A percentile compares a stretch with the other conserved stretches of the same genome.
Evolutionary conservation across 2,113 vertebrate genomes (phyloP).

Genomic region (Dissostichus mawsoni): DNA sequence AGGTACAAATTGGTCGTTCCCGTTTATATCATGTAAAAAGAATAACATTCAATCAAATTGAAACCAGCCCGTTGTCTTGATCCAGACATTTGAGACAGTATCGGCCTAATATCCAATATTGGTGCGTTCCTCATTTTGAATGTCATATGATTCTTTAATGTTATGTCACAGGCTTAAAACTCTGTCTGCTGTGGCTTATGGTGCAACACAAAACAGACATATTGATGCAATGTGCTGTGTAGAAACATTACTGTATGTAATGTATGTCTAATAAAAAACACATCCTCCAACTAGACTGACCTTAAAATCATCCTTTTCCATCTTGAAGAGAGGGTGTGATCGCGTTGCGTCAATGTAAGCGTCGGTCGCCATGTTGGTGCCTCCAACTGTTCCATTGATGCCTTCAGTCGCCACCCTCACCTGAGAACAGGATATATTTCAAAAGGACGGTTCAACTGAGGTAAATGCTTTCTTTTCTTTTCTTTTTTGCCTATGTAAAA

Average conservation of each 20-base stretch:
- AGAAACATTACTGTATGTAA: no score
- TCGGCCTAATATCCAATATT: no score
- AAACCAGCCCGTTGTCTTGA: no score
- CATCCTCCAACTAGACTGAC: constrained; percentile 73
- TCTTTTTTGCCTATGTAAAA: not conserved
- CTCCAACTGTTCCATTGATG: constrained; percentile 96
- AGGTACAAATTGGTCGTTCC: no score
- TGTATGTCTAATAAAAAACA: no score
- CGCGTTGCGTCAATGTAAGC: constrained; percentile 90
- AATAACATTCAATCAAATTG: no score
- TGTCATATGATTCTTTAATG: not conserved
- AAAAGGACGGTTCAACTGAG: fast-evolving
- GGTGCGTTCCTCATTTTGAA: not conserved
- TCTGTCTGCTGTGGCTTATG: no score
- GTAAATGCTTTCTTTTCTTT: not conserved
- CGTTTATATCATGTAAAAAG: no score
- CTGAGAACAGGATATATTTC: constrained; percentile 70
- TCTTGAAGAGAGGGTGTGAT: constrained; percentile 88
- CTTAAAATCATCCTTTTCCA: constrained; percentile 93
- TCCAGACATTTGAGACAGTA: no score
- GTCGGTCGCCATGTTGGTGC: constrained; percentile 87
- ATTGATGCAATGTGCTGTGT: not conserved
- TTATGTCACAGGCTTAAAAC: not conserved
- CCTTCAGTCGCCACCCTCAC: constrained; percentile 93
- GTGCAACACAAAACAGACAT: not conserved